These are phyloP conservation scores for Luperina nickerlii DNA, from an alignment of 2,888 invertebrate genomes.

Conservation along the genomic window DNA sequence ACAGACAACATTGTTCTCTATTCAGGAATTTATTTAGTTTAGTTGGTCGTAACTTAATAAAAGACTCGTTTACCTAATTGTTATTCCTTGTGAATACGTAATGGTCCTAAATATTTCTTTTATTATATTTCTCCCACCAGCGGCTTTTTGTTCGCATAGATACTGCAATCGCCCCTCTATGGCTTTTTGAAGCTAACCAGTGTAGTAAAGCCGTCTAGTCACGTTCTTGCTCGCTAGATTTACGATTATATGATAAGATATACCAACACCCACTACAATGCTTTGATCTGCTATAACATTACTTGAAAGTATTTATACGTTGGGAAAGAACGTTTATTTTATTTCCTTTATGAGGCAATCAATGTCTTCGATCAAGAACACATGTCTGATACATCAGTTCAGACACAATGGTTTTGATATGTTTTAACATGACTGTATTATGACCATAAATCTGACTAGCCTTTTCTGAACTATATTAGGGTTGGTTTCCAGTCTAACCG, in stretches of 20 bases:
- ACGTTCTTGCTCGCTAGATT: slow-evolving; percentile 49
- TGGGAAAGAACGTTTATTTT: slow-evolving; percentile 25
- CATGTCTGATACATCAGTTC: background rate
- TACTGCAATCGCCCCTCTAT: slow-evolving; percentile 23
- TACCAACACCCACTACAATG: slow-evolving; percentile 43
- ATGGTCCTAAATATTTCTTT: slow-evolving; percentile 11
- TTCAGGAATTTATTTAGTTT: slow-evolving; percentile 15
- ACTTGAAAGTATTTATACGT: slow-evolving; percentile 36
- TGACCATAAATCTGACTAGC: too few species aligned
- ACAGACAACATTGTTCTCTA: slow-evolving; percentile 11
- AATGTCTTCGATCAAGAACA: slow-evolving; percentile 1
- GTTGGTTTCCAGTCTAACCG: background rate
- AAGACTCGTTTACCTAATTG: slow-evolving; percentile 6
- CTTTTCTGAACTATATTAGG: background rate
- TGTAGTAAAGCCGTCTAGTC: slow-evolving; percentile 49
- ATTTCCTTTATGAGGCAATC: slow-evolving; percentile 19
- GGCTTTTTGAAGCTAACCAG: slow-evolving; percentile 39
- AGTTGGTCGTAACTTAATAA: slow-evolving; percentile 19
- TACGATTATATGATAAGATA: slow-evolving; percentile 54
- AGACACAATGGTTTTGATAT: background rate
- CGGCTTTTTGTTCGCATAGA: slow-evolving; percentile 15
- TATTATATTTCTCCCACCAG: slow-evolving; percentile 4
- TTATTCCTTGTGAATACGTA: slow-evolving; percentile 26
- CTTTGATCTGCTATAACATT: slow-evolving; percentile 27
- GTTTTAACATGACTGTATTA: background rate